These are phyloP conservation scores for Micronycteris hirsuta DNA, from an alignment of 2,113 vertebrate genomes.

Conservation along the genomic window DNA sequence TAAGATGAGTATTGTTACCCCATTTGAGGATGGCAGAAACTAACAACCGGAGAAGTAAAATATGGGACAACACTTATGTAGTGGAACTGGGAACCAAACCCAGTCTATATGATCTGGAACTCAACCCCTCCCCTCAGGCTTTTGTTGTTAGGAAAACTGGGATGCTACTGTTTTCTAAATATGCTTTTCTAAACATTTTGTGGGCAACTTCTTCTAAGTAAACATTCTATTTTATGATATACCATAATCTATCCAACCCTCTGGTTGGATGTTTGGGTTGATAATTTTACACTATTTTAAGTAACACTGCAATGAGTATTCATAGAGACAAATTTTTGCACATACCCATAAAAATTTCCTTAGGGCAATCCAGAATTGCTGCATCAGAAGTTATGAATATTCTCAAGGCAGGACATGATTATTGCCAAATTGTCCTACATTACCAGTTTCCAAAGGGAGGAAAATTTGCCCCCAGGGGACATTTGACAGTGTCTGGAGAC, in stretches of 20 bases:
- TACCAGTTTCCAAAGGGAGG: not conserved
- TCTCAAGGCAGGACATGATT: not conserved
- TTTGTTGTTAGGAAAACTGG: conserved; percentile 1
- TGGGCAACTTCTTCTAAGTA: conserved; percentile 33
- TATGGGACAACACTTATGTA: not conserved
- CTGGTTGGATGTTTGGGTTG: conserved; percentile 4
- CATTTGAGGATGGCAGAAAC: not conserved
- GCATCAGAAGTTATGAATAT: not conserved
- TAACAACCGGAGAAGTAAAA: not conserved
- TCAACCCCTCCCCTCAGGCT: not conserved
- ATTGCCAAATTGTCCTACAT: not conserved
- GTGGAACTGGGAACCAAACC: not conserved
- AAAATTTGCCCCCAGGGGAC: not conserved
- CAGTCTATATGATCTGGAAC: not conserved
- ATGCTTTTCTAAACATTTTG: conserved; percentile 18
- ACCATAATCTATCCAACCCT: conserved; percentile 29
- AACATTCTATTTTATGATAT: conserved; percentile 22
- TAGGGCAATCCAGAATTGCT: not conserved
- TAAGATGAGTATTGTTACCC: not conserved
- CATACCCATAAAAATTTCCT: not conserved
- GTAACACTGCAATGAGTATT: not conserved
- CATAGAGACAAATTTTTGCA: conserved; percentile 9
- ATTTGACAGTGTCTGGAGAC: not conserved
- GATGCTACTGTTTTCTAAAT: not conserved
- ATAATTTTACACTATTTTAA: conserved; percentile 32